These are phyloP conservation scores for Meta bourneti DNA, from an alignment of 2,888 invertebrate species.

Conservation along the genomic window DNA sequence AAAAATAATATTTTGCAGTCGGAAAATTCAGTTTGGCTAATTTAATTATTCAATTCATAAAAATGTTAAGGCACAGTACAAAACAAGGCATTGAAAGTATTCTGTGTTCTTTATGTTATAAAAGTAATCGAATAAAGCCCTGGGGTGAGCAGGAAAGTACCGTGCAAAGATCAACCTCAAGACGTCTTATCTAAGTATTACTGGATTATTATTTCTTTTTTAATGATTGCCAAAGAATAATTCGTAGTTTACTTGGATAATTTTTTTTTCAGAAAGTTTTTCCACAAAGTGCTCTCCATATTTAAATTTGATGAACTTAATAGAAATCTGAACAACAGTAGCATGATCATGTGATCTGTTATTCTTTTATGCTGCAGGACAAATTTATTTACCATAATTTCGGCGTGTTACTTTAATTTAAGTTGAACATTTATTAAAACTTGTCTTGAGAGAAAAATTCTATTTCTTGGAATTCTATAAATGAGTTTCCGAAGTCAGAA, in stretches of 20 bases:
- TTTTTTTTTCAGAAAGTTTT: background rate
- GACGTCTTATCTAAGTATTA: background rate
- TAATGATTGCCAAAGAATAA: background rate
- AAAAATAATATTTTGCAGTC: background rate
- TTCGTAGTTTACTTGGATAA: background rate
- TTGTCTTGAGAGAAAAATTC: background rate
- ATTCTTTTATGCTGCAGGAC: background rate
- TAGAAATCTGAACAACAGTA: background rate
- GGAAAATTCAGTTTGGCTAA: constrained; percentile 2
- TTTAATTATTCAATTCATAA: constrained; percentile 39
- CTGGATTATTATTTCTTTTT: background rate
- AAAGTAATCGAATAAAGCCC: constrained; percentile 30
- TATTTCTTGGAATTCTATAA: background rate
- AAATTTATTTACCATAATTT: background rate
- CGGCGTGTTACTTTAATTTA: background rate
- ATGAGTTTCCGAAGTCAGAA: background rate
- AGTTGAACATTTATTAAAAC: background rate
- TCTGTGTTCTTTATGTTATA: background rate
- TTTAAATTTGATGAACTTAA: background rate
- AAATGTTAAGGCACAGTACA: background rate
- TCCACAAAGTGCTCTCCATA: background rate
- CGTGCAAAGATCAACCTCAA: background rate
- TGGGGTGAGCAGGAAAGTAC: background rate
- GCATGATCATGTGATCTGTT: background rate
- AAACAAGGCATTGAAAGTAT: background rate